Percentiles rank a stretch among this genome's conserved stretches.
These are phyloP conservation scores for Drosophila lacteicornis DNA, from an alignment of 1,140 invertebrate genomes.

Conservation along the genomic window DNA sequence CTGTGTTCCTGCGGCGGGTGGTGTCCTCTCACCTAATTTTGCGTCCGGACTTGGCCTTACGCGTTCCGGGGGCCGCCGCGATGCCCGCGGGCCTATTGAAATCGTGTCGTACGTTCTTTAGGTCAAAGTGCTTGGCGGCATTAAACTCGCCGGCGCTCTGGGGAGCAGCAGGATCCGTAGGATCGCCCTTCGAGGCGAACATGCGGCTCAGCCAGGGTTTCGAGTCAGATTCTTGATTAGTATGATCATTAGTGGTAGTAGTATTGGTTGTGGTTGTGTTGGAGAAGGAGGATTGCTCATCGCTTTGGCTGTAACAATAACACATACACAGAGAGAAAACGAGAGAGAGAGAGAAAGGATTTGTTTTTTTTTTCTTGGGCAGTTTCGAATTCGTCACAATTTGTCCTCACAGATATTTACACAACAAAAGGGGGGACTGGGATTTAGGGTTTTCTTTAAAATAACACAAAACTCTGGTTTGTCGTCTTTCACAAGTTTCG, in stretches of 20 bases:
- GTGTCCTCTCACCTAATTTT: constrained; percentile 85
- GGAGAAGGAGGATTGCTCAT: constrained; percentile 77
- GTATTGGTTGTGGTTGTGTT: constrained; percentile 62
- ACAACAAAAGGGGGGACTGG: constrained; percentile 42
- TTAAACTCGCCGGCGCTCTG: constrained; percentile 63
- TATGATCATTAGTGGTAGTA: constrained; percentile 79
- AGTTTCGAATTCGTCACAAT: constrained; percentile 38
- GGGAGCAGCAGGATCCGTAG: constrained; percentile 32
- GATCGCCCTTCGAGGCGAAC: constrained; percentile 61
- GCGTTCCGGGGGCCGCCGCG: constrained; percentile 74
- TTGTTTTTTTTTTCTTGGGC: constrained; percentile 52
- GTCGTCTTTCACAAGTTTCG: constrained; percentile 47
- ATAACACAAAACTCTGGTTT: constrained; percentile 34
- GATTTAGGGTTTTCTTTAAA: constrained; percentile 15
- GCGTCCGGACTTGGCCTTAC: constrained; percentile 80
- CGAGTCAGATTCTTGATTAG: constrained; percentile 71
- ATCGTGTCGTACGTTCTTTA: constrained; percentile 79
- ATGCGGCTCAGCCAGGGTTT: constrained; percentile 84
- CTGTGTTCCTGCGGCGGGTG: neutral
- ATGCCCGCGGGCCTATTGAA: constrained; percentile 83
- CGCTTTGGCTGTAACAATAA: constrained; percentile 84
- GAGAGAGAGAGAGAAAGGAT: constrained; percentile 68
- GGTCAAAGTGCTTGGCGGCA: constrained; percentile 83
- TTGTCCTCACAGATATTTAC: constrained; percentile 32
- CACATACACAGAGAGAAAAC: constrained; percentile 79